Evolutionary conservation across 2,113 vertebrate genomes (phyloP).

Genomic region (Thamnophis sirtalis): DNA sequence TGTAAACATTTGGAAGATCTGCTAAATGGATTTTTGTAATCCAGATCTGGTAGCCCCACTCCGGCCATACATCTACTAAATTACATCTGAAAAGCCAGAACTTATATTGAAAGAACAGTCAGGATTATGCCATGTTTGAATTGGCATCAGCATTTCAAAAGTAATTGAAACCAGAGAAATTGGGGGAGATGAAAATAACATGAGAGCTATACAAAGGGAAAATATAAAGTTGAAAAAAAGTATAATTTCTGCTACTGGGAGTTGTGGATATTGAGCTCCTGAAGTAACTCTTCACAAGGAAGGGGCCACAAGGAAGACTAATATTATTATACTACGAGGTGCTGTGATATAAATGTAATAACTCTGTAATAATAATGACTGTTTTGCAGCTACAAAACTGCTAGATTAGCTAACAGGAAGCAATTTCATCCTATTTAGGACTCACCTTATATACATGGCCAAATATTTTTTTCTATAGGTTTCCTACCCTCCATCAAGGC

Average conservation of each 20-base stretch:
- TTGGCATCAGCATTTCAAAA: slow-evolving; percentile 44
- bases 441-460: neutral
- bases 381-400: neutral
- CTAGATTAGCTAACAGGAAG: neutral
- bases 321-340: neutral
- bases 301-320: slow-evolving; percentile 2
- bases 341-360: neutral
- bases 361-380: neutral
- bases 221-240: neutral
- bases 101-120: slow-evolving; percentile 13
- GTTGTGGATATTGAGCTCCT: accelerated
- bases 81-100: slow-evolving; percentile 24
- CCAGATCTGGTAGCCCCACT: neutral
- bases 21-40: neutral
- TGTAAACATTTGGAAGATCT: neutral
- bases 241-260: accelerated
- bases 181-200: slow-evolving; percentile 19
- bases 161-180: slow-evolving; percentile 51
- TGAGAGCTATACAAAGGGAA: neutral
- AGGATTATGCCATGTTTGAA: slow-evolving; percentile 30
- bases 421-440: neutral
- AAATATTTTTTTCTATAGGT: neutral
- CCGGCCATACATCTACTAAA: slow-evolving; percentile 16
- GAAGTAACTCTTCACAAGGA: slow-evolving; percentile 8
- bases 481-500: neutral